Evolutionary conservation across 2,113 vertebrate species (phyloP).

Genomic region (Hemichromis elongatus): DNA sequence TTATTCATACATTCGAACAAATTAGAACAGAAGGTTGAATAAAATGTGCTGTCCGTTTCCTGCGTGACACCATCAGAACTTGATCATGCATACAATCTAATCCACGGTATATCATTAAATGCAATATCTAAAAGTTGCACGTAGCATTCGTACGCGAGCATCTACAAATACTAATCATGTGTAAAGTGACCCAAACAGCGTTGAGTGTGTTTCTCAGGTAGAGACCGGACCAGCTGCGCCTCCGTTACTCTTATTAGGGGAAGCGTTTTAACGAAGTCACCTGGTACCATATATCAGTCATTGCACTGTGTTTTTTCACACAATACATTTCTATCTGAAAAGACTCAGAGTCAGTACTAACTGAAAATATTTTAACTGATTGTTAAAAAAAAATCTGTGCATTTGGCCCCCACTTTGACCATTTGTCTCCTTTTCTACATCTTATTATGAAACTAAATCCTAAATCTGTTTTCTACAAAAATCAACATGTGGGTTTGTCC

Average conservation of each 20-base stretch:
- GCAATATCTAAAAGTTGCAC: constrained; percentile 28
- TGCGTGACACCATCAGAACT: constrained; percentile 42
- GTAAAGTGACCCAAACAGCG: constrained; percentile 3
- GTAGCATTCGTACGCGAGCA: not conserved
- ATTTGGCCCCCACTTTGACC: not conserved
- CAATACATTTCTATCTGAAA: not conserved
- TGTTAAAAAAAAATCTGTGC: not conserved
- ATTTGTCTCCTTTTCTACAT: not conserved
- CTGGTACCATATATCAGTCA: not conserved
- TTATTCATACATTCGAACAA: constrained; percentile 69
- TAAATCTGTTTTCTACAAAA: no score
- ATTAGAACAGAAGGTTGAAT: constrained; percentile 63
- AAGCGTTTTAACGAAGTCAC: not conserved
- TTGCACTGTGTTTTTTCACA: not conserved
- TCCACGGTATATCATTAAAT: constrained; percentile 12
- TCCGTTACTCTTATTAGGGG: not conserved
- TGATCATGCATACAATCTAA: constrained; percentile 59
- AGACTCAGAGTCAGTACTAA: not conserved
- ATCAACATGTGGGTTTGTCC: not conserved
- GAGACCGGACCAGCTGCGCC: not conserved
- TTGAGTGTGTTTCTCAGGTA: not conserved
- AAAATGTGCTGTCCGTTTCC: constrained; percentile 61
- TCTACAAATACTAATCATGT: constrained; percentile 38
- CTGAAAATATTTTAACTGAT: accelerated
- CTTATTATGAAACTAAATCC: not conserved